Evolutionary conservation across 2,888 invertebrate species (phyloP), one percentile per base, ranked within the genome.

Genomic region (Phyllotreta striolata): DNA sequence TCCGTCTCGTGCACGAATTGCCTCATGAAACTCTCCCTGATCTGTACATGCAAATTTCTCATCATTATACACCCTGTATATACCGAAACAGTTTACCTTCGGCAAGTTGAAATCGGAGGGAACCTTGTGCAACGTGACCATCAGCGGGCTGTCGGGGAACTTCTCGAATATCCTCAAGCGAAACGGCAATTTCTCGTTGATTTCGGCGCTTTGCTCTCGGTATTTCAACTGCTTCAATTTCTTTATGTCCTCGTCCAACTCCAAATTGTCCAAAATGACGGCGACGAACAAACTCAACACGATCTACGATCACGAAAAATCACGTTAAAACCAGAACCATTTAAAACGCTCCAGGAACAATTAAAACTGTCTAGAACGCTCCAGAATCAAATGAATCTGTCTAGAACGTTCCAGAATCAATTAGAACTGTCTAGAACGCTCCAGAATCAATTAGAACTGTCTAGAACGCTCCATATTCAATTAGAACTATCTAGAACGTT

Each of bases 281-380:
- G 99, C 99, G 78, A 99, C 99, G 89, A 99, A 99, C 83, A 99
- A 92, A 82, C 97, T 97, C 74, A 99, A 85, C 85, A 99, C 98
- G 80, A 99, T 99, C 95, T 95, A 81, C 59, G n/a, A n/a, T n/a
- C n/a, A n/a, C 24, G 82, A 99, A 14, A 70, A n/a, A n/a, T n/a
- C n/a, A n/a, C n/a, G n/a, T n/a, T n/a, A n/a, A n/a, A n/a, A n/a
- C n/a, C n/a, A n/a, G n/a, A n/a, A n/a, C n/a, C n/a, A n/a, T n/a
- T n/a, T n/a, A n/a, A n/a, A n/a, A n/a, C n/a, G n/a, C n/a, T n/a
- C n/a, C n/a, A n/a, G n/a, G n/a, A n/a, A n/a, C n/a, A n/a, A n/a
- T n/a, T n/a, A n/a, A n/a, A n/a, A n/a, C n/a, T n/a, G n/a, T n/a
- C n/a, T n/a, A n/a, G n/a, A n/a, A n/a, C n/a, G n/a, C n/a, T n/a